Conservation (phyloP, 2,888 invertebrate genomes). For the Empis livida region DNA sequence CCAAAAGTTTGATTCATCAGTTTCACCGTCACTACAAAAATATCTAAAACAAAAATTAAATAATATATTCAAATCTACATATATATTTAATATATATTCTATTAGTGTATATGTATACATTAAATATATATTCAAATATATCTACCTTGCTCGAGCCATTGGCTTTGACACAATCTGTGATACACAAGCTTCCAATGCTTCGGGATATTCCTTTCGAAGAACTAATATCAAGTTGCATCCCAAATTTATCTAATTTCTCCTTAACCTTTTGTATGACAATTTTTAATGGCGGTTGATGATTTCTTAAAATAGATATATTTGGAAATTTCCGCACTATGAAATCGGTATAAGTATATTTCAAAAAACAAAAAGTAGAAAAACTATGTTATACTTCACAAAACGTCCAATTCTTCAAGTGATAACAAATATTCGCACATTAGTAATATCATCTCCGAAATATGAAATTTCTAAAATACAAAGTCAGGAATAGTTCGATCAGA, state of each 20-base stretch:
- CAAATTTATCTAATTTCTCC: conserved; percentile 47
- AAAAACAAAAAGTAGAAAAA: no score
- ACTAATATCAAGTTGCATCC: conserved; percentile 58
- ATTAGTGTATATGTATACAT: no score
- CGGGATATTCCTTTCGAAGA: conserved; percentile 51
- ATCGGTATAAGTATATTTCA: no score
- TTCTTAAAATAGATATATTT: conserved; percentile 62
- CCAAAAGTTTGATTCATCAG: conserved; percentile 40
- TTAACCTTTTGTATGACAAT: conserved; percentile 47
- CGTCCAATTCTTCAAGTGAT: no score
- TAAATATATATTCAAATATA: conserved; percentile 7
- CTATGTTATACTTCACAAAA: no score
- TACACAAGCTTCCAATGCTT: conserved; percentile 46
- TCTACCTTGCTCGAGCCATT: conserved; percentile 60
- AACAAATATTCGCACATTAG: no score
- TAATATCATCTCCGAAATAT: conserved; percentile 8
- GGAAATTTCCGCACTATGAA: conserved; percentile 60
- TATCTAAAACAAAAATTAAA: no score
- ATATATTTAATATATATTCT: no score
- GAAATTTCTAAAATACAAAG: conserved; percentile 83
- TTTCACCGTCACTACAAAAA: conserved; percentile 43
- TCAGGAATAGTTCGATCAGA: conserved; percentile 76
- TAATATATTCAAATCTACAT: no score
- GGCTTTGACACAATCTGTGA: conserved; percentile 71
- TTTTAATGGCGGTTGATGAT: conserved; percentile 68